Percentiles rank a stretch among this genome's conserved stretches.
Conservation (phyloP, 2,888 invertebrate species). For the Drosophila borealis region DNA sequence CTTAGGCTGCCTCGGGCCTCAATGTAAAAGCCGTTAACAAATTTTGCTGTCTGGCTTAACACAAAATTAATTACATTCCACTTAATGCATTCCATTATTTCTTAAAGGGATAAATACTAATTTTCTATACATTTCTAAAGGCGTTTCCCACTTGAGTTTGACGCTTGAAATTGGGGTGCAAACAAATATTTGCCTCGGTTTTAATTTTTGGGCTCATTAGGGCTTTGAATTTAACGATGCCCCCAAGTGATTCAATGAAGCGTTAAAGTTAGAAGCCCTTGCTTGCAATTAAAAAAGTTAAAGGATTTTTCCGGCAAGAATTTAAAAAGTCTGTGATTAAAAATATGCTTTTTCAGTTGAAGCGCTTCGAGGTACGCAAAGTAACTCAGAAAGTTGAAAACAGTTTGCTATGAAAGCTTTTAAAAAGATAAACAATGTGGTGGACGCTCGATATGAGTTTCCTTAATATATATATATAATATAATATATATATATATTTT, state of each 20-base stretch:
- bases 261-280: slow-evolving; percentile 21
- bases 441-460: too few species aligned
- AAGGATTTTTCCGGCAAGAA: background rate
- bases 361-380: background rate
- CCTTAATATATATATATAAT: too few species aligned
- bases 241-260: slow-evolving; percentile 22
- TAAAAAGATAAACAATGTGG: too few species aligned
- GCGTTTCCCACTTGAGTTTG: slow-evolving; percentile 28
- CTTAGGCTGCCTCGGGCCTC: slow-evolving; percentile 15
- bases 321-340: background rate
- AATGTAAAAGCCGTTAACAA: slow-evolving; percentile 10
- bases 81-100: slow-evolving; percentile 30
- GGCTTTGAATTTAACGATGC: slow-evolving; percentile 13
- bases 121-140: slow-evolving; percentile 24
- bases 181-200: slow-evolving; percentile 49
- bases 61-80: slow-evolving; percentile 35
- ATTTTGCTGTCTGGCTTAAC: slow-evolving; percentile 23
- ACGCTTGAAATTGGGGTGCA: slow-evolving; percentile 19
- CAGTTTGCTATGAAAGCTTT: background rate
- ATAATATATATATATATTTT: too few species aligned
- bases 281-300: slow-evolving; percentile 23
- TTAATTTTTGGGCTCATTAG: slow-evolving; percentile 37
- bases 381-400: background rate
- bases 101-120: slow-evolving; percentile 25
- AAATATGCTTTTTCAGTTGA: background rate